A percentile compares a stretch with the other conserved stretches of the same genome.
phyloP scores from a whole-genome alignment of 2,888 invertebrate genomes.

The Ormyrus thymus region DNA sequence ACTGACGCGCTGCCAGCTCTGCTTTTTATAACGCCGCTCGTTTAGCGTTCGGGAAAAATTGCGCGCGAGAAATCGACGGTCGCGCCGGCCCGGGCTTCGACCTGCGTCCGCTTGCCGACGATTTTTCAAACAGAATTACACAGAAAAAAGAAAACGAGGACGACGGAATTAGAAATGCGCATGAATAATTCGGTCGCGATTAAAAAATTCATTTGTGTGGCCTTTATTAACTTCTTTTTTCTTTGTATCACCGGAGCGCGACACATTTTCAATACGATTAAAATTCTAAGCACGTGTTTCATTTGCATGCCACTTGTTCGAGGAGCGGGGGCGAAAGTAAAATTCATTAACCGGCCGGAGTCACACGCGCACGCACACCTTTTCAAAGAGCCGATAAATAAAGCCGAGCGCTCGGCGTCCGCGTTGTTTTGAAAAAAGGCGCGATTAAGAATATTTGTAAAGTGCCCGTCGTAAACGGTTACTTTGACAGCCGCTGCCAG shows the following conservation, averaged over 20 bases:
- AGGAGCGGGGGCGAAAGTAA: constrained; percentile 33
- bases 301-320: constrained; percentile 51
- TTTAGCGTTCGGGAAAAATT: neutral
- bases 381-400: neutral
- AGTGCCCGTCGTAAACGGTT: constrained; percentile 22
- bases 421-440: constrained; percentile 12
- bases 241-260: constrained; percentile 18
- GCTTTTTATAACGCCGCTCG: constrained; percentile 29
- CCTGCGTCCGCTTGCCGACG: neutral
- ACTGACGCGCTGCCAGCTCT: constrained; percentile 48
- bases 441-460: constrained; percentile 30
- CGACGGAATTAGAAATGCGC: constrained; percentile 17
- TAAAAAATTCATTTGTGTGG: constrained; percentile 46
- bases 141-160: neutral
- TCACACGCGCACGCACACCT: too few relatives aligned
- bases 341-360: constrained; percentile 42
- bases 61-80: constrained; percentile 10
- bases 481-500: constrained; percentile 42
- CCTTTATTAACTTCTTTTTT: constrained; percentile 8
- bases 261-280: constrained; percentile 53
- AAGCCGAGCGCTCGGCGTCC: neutral
- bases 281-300: constrained; percentile 54
- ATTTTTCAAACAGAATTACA: neutral
- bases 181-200: constrained; percentile 27
- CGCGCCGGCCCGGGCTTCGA: neutral